These are phyloP conservation scores for Umimayanthus chanpuru DNA, from an alignment of 92 coral and sea anemone species.

Conservation along the genomic window DNA sequence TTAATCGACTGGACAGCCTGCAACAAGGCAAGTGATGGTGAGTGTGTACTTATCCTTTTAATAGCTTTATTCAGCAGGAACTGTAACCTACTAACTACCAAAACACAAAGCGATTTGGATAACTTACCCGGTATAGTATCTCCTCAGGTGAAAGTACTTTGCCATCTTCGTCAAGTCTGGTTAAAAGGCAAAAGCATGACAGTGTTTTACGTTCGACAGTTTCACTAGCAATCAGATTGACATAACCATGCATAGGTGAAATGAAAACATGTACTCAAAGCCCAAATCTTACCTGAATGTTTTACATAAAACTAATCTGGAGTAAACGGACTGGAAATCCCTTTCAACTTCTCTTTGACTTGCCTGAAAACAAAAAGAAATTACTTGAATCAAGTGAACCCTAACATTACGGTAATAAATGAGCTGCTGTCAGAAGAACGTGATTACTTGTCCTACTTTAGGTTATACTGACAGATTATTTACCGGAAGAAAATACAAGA, in stretches of 20 bases:
- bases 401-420: no score
- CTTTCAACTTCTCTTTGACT: constrained; percentile 95
- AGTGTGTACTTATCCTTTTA: background rate
- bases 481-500: no score
- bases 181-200: background rate
- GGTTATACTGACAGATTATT: background rate
- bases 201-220: background rate
- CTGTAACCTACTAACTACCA: background rate
- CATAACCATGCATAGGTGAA: background rate
- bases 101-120: background rate
- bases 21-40: background rate
- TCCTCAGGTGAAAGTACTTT: constrained; percentile 99
- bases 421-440: background rate
- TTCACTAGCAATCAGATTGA: no score
- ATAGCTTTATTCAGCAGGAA: background rate
- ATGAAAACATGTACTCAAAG: background rate
- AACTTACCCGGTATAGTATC: constrained; percentile 89
- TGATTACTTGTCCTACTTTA: background rate
- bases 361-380: constrained; percentile 57
- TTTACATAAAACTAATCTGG: constrained; percentile 94
- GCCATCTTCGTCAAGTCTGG: constrained; percentile 97
- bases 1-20: constrained; percentile 98
- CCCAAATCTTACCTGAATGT: constrained; percentile 79
- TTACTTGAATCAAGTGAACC: background rate
- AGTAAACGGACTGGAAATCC: constrained; percentile 99